These are phyloP conservation scores for Augochlora pura DNA, from an alignment of 1,140 invertebrate species.

Conservation along the genomic window DNA sequence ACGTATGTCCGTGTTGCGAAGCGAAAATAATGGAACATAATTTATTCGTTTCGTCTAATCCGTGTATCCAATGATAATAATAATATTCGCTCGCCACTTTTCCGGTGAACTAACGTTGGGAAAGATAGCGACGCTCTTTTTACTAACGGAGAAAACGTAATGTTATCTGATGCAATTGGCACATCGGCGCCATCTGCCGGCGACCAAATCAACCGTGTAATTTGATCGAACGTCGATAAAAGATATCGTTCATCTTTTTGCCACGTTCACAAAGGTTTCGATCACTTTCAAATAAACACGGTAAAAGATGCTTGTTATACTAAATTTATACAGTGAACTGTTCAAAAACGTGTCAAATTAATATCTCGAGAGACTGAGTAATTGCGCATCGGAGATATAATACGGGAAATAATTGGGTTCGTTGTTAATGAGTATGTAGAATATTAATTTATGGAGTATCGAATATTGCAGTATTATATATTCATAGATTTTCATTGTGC, in stretches of 20 bases:
- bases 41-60: not conserved
- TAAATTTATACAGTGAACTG: not conserved
- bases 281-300: not conserved
- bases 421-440: too few relatives aligned
- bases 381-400: not conserved
- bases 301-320: not conserved
- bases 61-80: not conserved
- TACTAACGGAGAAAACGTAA: not conserved
- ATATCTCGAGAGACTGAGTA: not conserved
- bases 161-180: not conserved
- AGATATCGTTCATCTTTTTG: not conserved
- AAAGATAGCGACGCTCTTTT: not conserved
- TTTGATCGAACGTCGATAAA: constrained; percentile 37
- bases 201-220: not conserved
- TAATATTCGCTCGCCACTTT: not conserved
- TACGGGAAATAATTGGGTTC: not conserved
- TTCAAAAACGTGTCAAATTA: not conserved
- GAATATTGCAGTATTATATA: not conserved
- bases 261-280: not conserved
- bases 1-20: not conserved
- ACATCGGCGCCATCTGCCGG: constrained; percentile 22
- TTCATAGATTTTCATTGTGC: not conserved
- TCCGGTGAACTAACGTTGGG: not conserved
- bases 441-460: not conserved
- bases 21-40: constrained; percentile 9